Evolutionary conservation across 2,113 vertebrate genomes (phyloP).

Genomic region (Gymnorhina tibicen): DNA sequence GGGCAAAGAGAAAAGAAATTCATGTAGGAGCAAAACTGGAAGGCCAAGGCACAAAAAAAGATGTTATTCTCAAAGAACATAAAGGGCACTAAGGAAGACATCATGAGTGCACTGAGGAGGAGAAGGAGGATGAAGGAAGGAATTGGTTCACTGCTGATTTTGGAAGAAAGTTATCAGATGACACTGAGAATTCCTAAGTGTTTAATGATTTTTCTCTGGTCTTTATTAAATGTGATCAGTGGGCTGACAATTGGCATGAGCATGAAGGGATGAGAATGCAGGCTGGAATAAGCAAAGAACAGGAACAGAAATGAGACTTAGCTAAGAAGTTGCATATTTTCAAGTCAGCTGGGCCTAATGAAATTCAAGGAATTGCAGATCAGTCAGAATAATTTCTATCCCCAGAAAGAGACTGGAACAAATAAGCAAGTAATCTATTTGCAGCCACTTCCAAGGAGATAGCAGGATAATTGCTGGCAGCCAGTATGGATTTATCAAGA

Average conservation of each 20-base stretch:
- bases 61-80: neutral
- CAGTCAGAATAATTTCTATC: slow-evolving; percentile 28
- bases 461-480: neutral
- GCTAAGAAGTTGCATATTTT: neutral
- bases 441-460: neutral
- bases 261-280: neutral
- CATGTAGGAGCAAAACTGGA: slow-evolving; percentile 1
- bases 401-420: slow-evolving; percentile 46
- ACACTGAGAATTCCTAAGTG: neutral
- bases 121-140: neutral
- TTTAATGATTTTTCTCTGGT: neutral
- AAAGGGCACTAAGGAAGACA: neutral
- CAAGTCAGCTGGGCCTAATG: neutral
- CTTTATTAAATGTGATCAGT: neutral
- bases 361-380: slow-evolving; percentile 28
- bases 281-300: neutral
- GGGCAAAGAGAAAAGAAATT: slow-evolving; percentile 31
- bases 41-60: slow-evolving; percentile 1
- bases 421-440: slow-evolving; percentile 48
- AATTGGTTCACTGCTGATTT: neutral
- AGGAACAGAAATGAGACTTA: neutral
- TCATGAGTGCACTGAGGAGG: neutral
- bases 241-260: neutral
- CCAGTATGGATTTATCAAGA: neutral
- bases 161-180: neutral